phyloP scores from a whole-genome alignment of 2,797 vertebrate genomes.

The Arnoldichthys spilopterus region DNA sequence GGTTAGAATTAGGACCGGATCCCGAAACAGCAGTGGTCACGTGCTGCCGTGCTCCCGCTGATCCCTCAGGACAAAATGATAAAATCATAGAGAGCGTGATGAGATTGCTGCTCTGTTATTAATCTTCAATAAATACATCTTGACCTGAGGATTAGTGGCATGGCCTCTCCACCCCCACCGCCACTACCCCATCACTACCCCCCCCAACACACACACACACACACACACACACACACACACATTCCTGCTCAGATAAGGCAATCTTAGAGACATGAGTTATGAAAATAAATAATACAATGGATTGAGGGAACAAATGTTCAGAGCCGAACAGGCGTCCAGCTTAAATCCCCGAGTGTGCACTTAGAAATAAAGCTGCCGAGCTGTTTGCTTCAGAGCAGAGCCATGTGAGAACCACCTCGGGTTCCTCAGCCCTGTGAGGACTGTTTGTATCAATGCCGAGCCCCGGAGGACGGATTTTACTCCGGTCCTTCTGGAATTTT shows the following conservation, averaged over 20 bases:
- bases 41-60: constrained; percentile 47
- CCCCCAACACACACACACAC: no score
- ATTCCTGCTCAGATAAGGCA: constrained; percentile 61
- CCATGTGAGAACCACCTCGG: background rate
- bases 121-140: constrained; percentile 88
- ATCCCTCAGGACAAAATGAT: constrained; percentile 74
- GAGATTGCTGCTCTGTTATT: constrained; percentile 84
- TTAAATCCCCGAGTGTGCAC: background rate
- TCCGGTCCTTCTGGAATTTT: no score
- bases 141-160: constrained; percentile 81
- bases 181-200: constrained; percentile 46
- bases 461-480: no score
- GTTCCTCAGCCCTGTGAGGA: no score
- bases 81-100: constrained; percentile 84
- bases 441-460: no score
- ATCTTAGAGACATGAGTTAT: constrained; percentile 77
- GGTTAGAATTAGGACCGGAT: background rate
- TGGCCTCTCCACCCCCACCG: constrained; percentile 66
- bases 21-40: background rate
- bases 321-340: background rate
- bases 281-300: constrained; percentile 58
- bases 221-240: no score
- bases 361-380: background rate
- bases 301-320: background rate
- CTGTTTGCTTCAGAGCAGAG: background rate